phyloP scores from a whole-genome alignment of 2,113 vertebrate species.

The Gymnogyps californianus region DNA sequence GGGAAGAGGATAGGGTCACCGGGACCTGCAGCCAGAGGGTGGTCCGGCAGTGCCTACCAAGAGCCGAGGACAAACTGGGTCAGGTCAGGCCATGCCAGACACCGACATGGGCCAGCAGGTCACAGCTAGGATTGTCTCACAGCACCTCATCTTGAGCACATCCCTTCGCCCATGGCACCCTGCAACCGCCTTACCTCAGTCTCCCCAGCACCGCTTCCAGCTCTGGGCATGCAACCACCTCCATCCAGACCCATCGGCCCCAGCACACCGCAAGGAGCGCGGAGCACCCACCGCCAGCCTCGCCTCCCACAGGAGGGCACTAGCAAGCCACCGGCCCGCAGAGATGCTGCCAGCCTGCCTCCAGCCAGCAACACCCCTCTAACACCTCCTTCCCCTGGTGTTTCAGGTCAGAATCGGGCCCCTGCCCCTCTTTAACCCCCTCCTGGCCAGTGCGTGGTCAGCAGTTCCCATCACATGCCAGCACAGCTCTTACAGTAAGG shows the following conservation, averaged over 20 bases:
- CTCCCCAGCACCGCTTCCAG: background rate
- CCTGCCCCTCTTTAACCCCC: background rate
- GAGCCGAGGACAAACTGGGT: background rate
- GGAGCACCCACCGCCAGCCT: background rate
- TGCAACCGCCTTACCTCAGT: no score
- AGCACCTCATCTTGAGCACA: background rate
- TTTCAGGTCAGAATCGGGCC: background rate
- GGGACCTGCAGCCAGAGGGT: background rate
- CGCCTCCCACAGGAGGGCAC: background rate
- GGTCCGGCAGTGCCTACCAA: background rate
- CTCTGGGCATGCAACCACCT: no score
- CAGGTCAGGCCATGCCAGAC: background rate
- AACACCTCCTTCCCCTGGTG: background rate
- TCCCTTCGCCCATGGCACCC: background rate
- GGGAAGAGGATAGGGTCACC: background rate
- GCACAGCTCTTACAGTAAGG: background rate
- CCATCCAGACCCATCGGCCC: background rate
- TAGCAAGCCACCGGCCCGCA: background rate
- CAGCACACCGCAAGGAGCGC: fast-evolving
- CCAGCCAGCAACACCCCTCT: background rate
- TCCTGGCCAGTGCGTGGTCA: background rate
- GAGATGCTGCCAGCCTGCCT: background rate
- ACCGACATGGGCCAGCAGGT: background rate
- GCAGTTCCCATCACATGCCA: background rate
- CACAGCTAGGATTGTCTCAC: background rate